Base-by-base conservation (phyloP, 1,140 invertebrate genomes). In the Batillaria attramentaria region DNA sequence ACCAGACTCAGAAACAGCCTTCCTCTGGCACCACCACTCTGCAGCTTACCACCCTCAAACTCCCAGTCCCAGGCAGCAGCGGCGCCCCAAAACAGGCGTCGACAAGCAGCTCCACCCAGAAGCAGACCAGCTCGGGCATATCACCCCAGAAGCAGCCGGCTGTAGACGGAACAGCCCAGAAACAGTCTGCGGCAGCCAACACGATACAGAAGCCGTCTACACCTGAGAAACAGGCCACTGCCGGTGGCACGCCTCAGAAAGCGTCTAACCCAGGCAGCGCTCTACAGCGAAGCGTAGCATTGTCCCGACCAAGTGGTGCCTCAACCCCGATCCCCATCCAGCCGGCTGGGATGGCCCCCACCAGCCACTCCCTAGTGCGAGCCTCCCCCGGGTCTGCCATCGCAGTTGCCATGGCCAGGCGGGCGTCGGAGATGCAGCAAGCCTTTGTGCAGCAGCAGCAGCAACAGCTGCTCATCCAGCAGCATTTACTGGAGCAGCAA, bases 401-500 rank as follows among this genome's bases (percentile, higher is more conserved):
- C 46, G 28, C 50, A 13, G 31, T 73, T 43, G 72, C 72, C 46
- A 37, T 60, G 31, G 50, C 33, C 0, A 42, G 35, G 16, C 46
- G 72, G 1, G 72, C 72, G 46, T 50, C n/a, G 31, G 46, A 73
- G 72, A 41, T 70, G 68, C 39, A 54, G 37, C 33, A 60, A 20
- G 57, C 37, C 13, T 18, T 41, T 13, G 13, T 20, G 6, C 35
- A 69, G 66, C 66, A 69, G 72, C 43, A 37, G 8, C 72, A 73
- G 35, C 68, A 70, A 24, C 68, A 72, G 70, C 70, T 46, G 42
- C 70, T 31, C 10, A 41, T 50, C 42, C 72, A 73, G 46, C 72
- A 72, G 42, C 41, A 72, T 10, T 28, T 72, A 28, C 41, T 57
- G 3, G 46, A 54, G 50, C 50, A 50, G 35, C 57, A 28, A 31